Conservation (phyloP, 2,797 vertebrate species). For the Liparis tanakae region DNA sequence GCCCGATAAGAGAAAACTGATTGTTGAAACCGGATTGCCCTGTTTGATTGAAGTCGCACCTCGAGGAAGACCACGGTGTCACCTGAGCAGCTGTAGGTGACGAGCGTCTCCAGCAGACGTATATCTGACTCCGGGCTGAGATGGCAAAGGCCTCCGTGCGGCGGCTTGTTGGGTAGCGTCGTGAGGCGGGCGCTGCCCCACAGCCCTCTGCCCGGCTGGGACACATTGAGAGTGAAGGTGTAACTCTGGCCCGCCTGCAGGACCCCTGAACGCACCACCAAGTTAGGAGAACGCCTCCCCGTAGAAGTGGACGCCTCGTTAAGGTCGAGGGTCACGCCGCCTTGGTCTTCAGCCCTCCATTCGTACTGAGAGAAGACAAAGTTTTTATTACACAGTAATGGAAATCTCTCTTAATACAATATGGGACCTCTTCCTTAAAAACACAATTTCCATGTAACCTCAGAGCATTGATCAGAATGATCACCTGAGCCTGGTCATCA, state of each 20-base stretch:
- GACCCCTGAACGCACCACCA: conserved; percentile 76
- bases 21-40: not conserved
- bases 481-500: conserved; percentile 72
- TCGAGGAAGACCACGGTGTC: not conserved
- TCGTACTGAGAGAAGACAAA: conserved; percentile 70
- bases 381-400: no score
- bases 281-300: conserved; percentile 61
- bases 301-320: conserved; percentile 67
- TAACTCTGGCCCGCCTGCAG: conserved; percentile 73
- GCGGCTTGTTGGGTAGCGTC: conserved; percentile 68
- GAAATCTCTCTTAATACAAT: not conserved
- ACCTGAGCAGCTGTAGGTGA: conserved; percentile 85
- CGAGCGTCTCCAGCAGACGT: conserved; percentile 74
- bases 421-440: not conserved
- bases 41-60: not conserved
- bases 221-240: conserved; percentile 78
- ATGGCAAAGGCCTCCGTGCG: conserved; percentile 79
- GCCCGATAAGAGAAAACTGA: conserved; percentile 20
- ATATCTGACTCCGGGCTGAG: conserved; percentile 73
- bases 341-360: conserved; percentile 72
- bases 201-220: conserved; percentile 55
- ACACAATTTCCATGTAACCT: not conserved
- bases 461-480: not conserved
- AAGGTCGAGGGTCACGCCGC: conserved; percentile 70
- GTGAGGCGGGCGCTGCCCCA: conserved; percentile 77